Conservation (phyloP, 2,797 vertebrate genomes). For the Syngnathus rostellatus region DNA sequence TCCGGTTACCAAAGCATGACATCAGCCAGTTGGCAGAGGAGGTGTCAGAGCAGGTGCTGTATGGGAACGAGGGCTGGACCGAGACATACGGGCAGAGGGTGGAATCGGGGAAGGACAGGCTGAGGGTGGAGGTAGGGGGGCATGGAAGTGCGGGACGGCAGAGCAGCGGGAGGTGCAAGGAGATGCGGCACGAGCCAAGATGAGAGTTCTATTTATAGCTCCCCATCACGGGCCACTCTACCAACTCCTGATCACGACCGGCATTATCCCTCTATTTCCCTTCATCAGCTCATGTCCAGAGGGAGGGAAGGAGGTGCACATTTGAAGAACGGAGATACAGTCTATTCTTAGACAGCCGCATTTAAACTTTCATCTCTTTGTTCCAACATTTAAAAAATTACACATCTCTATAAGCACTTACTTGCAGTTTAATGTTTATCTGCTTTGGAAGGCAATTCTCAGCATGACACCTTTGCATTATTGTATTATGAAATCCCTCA, state of each 20-base stretch:
- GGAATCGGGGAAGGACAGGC: conserved; percentile 57
- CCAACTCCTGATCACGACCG: conserved; percentile 51
- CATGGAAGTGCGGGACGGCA: conserved; percentile 60
- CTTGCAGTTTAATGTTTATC: conserved; percentile 15
- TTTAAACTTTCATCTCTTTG: conserved; percentile 12
- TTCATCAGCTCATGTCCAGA: conserved; percentile 47
- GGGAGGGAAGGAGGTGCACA: conserved; percentile 39
- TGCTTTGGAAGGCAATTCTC: not conserved
- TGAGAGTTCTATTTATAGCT: conserved; percentile 66
- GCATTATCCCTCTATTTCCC: conserved; percentile 55
- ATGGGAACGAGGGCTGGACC: conserved; percentile 56
- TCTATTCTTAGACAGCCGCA: conserved; percentile 37
- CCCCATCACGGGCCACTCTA: conserved; percentile 56
- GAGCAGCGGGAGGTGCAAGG: conserved; percentile 56
- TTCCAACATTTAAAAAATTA: conserved; percentile 5
- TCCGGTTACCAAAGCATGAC: conserved; percentile 63
- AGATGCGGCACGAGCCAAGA: conserved; percentile 58
- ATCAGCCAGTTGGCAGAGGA: conserved; percentile 72
- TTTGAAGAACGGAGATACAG: conserved; percentile 35
- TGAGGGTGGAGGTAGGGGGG: conserved; percentile 31
- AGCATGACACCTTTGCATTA: not conserved
- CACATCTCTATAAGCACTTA: conserved; percentile 3
- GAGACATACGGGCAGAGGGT: conserved; percentile 47
- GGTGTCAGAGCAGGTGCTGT: conserved; percentile 70
- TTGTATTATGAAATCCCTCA: not conserved